Conservation (phyloP, 2,113 vertebrate genomes). For the Pterocles orientalis region DNA sequence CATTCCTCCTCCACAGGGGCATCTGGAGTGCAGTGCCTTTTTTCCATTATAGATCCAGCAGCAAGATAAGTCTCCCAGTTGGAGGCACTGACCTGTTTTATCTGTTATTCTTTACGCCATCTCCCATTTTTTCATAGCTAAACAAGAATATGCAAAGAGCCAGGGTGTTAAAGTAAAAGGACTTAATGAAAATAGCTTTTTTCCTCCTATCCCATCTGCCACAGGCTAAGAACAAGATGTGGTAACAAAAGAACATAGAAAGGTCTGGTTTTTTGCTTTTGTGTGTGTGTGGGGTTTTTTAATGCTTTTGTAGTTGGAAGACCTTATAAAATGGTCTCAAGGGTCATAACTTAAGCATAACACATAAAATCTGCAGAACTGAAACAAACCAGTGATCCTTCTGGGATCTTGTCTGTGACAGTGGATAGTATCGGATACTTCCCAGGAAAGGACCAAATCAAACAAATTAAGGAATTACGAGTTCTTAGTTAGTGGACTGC, state of each 20-base stretch:
- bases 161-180: neutral
- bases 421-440: neutral
- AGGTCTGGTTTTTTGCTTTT: neutral
- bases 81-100: neutral
- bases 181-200: neutral
- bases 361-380: neutral
- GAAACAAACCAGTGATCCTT: neutral
- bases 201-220: conserved; percentile 46
- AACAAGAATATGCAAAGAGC: neutral
- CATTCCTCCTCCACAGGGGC: neutral
- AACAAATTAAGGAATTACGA: neutral
- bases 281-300: neutral
- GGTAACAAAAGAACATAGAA: conserved; percentile 8
- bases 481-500: neutral
- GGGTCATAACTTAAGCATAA: neutral
- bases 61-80: neutral
- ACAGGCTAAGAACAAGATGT: neutral
- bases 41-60: neutral
- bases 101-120: neutral
- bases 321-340: neutral
- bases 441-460: neutral
- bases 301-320: neutral
- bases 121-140: conserved; percentile 18
- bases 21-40: neutral
- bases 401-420: neutral